phyloP scores from a whole-genome alignment of 2,113 vertebrate genomes.

The Pyxicephalus adspersus region DNA sequence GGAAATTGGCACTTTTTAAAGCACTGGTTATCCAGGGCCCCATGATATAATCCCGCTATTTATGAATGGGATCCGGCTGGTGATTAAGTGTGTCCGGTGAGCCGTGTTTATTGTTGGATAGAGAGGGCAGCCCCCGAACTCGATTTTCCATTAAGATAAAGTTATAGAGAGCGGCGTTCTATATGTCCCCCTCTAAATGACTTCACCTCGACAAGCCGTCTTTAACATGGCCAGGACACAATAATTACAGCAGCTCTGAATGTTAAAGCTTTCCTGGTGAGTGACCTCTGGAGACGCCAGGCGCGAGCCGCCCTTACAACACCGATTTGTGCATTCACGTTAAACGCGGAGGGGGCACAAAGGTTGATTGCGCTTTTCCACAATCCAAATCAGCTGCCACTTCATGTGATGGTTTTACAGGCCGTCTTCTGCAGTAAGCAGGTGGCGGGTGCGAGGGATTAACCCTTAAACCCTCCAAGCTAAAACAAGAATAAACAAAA shows the following conservation, averaged over 20 bases:
- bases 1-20: not conserved
- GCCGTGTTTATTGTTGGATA: not conserved
- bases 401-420: not conserved
- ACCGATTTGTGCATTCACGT: constrained; percentile 22
- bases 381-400: constrained; percentile 11
- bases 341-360: not conserved
- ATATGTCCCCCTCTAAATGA: constrained; percentile 13
- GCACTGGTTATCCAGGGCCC: not conserved
- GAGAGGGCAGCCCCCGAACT: not conserved
- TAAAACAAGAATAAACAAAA: too few relatives aligned
- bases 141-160: constrained; percentile 54
- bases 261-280: not conserved
- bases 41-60: not conserved
- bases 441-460: not conserved
- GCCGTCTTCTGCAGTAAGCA: not conserved
- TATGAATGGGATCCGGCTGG: not conserved
- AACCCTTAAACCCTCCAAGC: too few relatives aligned
- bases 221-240: constrained; percentile 2
- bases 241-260: constrained; percentile 29
- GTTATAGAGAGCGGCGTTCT: constrained; percentile 12
- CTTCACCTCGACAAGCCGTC: constrained; percentile 7
- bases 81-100: not conserved
- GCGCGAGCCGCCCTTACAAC: not conserved
- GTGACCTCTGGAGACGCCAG: constrained; percentile 21
- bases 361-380: constrained; percentile 36